Percentiles rank a stretch among this genome's conserved stretches.
phyloP scores from a whole-genome alignment of 2,113 vertebrate species.

The Sitta europaea region DNA sequence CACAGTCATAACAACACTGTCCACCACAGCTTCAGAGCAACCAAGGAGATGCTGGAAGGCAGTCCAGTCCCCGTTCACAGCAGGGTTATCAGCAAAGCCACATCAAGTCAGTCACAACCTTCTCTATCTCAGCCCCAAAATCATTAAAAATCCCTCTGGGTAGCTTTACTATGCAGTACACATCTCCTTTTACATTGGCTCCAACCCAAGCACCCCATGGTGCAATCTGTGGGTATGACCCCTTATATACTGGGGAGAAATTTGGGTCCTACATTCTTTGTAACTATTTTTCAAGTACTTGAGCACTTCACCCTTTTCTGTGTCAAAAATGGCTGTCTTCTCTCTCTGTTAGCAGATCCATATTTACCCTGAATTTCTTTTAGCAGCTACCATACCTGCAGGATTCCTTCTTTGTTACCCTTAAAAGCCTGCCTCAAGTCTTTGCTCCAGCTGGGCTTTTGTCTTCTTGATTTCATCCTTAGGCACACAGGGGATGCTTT shows the following conservation, averaged over 20 bases:
- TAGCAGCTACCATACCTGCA: background rate
- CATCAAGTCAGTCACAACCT: background rate
- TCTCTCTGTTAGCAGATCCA: background rate
- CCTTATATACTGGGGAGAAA: background rate
- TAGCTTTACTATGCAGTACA: background rate
- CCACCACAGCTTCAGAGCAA: background rate
- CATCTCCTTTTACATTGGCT: background rate
- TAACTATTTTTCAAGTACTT: background rate
- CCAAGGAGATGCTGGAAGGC: background rate
- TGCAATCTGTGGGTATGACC: accelerated
- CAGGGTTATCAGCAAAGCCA: background rate
- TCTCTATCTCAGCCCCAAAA: background rate
- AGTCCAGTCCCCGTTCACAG: background rate
- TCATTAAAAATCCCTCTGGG: background rate
- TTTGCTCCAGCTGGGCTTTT: background rate
- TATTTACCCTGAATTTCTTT: background rate
- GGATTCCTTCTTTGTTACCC: background rate
- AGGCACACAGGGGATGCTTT: background rate
- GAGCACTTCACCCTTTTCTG: background rate
- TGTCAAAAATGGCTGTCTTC: background rate
- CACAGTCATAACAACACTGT: background rate
- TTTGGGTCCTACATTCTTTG: background rate
- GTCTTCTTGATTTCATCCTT: background rate
- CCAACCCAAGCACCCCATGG: background rate
- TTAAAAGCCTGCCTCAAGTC: background rate